These are phyloP conservation scores for Chromobotia macracanthus DNA, from an alignment of 2,797 vertebrate species.

Conservation along the genomic window DNA sequence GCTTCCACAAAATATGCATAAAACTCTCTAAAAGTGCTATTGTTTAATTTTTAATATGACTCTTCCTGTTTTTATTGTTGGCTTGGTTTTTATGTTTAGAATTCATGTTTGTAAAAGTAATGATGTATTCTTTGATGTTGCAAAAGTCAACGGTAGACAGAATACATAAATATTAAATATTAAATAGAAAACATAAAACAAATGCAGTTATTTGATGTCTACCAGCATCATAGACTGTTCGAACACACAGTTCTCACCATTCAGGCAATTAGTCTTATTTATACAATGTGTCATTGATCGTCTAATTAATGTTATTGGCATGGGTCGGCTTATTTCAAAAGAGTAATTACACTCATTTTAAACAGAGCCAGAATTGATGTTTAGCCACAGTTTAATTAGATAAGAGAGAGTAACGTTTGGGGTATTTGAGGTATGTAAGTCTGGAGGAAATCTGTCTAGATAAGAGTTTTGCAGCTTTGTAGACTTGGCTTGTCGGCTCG, in stretches of 20 bases:
- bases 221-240: background rate
- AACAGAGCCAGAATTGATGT: slow-evolving; percentile 5
- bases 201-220: background rate
- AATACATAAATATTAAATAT: background rate
- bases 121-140: background rate
- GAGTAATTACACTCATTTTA: background rate
- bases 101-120: background rate
- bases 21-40: too few relatives aligned
- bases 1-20: too few relatives aligned
- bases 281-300: slow-evolving; percentile 19
- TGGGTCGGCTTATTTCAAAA: background rate
- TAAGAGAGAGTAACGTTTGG: background rate
- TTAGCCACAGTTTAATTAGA: slow-evolving; percentile 31
- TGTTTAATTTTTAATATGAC: too few relatives aligned
- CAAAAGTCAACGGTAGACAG: background rate
- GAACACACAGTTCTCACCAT: background rate
- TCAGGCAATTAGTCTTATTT: background rate
- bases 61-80: too few relatives aligned
- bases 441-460: background rate
- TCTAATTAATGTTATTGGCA: background rate
- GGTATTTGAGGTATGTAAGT: background rate
- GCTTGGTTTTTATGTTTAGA: too few relatives aligned
- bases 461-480: too few relatives aligned
- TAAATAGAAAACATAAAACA: background rate
- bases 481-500: too few relatives aligned